Conservation (phyloP, 64 coral and sea anemone genomes). For the Montipora sp. region DNA sequence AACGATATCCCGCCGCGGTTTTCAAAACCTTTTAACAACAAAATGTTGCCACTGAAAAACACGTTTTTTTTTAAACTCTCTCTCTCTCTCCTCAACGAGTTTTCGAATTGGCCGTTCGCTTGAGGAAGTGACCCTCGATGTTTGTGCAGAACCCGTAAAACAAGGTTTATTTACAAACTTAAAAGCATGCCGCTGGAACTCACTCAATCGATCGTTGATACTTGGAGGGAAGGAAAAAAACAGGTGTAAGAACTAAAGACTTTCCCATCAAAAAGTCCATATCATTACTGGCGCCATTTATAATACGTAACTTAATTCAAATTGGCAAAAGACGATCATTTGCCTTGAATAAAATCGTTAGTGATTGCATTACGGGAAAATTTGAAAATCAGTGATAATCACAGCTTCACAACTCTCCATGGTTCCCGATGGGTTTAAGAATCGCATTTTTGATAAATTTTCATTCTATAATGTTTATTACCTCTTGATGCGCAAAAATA, state of each 20-base stretch:
- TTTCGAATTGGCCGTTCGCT: not conserved
- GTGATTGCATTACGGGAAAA: conserved; percentile 6
- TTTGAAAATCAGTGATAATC: not conserved
- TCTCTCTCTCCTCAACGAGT: not conserved
- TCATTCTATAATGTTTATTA: conserved; percentile 18
- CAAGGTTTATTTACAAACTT: not conserved
- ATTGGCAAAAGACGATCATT: conserved; percentile 17
- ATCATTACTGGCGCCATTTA: conserved; percentile 17
- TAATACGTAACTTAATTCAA: conserved; percentile 27
- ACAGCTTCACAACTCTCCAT: not conserved
- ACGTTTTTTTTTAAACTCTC: not conserved
- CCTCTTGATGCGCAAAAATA: conserved; percentile 40
- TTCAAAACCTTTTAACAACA: conserved; percentile 18
- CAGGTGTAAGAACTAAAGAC: conserved; percentile 20
- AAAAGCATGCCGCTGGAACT: conserved; percentile 24
- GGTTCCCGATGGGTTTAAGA: conserved; percentile 22
- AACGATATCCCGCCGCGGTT: conserved; percentile 22
- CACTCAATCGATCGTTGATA: conserved; percentile 36
- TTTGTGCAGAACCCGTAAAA: not conserved
- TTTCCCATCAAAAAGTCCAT: conserved; percentile 12
- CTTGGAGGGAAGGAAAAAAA: not conserved
- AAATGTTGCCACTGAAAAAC: not conserved
- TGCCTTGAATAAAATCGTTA: conserved; percentile 20
- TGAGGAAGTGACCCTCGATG: not conserved
- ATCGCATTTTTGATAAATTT: conserved; percentile 56